phyloP scores from a whole-genome alignment of 92 coral and sea anemone species.

The Bergia sp. region DNA sequence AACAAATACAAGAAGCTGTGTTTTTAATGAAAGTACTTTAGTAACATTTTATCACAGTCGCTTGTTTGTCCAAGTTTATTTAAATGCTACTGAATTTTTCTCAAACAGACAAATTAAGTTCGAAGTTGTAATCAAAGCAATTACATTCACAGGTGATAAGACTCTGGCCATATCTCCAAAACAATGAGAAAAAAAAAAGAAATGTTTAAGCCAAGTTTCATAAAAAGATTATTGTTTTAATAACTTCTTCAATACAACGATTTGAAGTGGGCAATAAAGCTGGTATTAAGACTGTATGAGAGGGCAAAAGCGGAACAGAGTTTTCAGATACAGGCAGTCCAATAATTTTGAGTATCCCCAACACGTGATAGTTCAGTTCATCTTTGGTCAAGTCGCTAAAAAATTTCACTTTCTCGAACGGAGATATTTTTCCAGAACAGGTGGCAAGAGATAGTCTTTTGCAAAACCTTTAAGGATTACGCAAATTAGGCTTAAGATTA shows the following conservation, averaged over 20 bases:
- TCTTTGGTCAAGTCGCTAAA: neutral
- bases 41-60: neutral
- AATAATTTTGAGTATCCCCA: neutral
- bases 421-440: neutral
- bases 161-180: neutral
- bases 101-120: neutral
- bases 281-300: neutral
- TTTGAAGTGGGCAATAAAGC: neutral
- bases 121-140: neutral
- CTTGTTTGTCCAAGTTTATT: conserved; percentile 27
- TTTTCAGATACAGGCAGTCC: neutral
- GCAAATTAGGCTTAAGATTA: neutral
- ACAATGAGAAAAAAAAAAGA: too few species aligned
- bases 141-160: neutral
- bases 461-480: neutral
- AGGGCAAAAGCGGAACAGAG: neutral
- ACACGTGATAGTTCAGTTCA: neutral
- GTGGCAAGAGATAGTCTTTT: neutral
- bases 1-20: neutral
- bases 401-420: neutral
- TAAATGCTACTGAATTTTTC: neutral
- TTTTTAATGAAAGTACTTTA: neutral
- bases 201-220: too few species aligned
- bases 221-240: neutral
- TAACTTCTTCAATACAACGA: neutral